Evolutionary conservation across 2,888 invertebrate genomes (phyloP).

Genomic region (Agrochola lychnidis): DNA sequence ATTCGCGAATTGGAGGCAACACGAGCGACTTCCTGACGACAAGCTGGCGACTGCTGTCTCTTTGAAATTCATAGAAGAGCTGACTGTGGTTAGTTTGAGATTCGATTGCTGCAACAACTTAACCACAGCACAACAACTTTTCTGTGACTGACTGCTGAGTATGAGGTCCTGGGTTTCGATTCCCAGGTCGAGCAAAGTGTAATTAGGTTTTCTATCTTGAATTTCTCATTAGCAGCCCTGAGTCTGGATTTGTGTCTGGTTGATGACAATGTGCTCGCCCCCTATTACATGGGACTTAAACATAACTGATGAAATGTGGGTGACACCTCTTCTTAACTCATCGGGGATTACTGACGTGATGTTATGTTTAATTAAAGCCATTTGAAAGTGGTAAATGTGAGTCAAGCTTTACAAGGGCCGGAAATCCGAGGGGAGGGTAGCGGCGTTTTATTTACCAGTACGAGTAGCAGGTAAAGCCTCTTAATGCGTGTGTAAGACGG

Average conservation of each 20-base stretch:
- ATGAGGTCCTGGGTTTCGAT: not conserved
- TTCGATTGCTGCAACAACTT: no score
- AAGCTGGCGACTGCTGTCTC: not conserved
- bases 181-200: not conserved
- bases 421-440: slow-evolving; percentile 30
- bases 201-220: not conserved
- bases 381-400: not conserved
- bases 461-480: slow-evolving; percentile 53
- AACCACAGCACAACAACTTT: not conserved
- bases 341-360: not conserved
- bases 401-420: slow-evolving; percentile 11
- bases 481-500: slow-evolving; percentile 45
- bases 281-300: not conserved
- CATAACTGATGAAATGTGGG: not conserved
- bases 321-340: not conserved
- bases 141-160: not conserved
- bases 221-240: not conserved
- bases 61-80: no score
- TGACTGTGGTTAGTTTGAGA: not conserved
- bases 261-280: not conserved
- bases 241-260: not conserved
- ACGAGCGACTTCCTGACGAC: not conserved
- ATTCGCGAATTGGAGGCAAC: no score
- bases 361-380: not conserved
- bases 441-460: slow-evolving; percentile 49